These are phyloP conservation scores for Melanotaenia trifasciata DNA, from an alignment of 2,797 vertebrate species.

Conservation along the genomic window DNA sequence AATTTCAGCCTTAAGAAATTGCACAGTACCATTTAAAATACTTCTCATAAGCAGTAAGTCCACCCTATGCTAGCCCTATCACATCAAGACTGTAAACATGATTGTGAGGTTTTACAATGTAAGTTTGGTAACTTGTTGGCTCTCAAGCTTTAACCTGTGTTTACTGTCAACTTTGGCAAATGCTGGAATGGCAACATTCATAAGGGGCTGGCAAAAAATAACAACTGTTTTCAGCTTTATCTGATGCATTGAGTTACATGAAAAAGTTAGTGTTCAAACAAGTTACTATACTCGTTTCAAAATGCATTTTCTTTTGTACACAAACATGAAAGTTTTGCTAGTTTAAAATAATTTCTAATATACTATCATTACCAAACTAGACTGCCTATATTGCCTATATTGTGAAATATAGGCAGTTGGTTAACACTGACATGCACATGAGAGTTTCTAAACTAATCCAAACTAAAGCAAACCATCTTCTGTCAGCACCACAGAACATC, in stretches of 20 bases:
- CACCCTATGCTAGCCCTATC: too few species aligned
- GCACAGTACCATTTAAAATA: background rate
- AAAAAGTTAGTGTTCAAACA: background rate
- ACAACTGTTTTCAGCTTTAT: background rate
- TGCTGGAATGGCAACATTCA: conserved; percentile 20
- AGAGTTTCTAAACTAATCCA: conserved; percentile 10
- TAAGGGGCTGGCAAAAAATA: conserved; percentile 17
- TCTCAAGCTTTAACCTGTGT: conserved; percentile 13
- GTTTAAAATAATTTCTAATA: conserved; percentile 5
- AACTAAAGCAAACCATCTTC: background rate
- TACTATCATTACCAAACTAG: background rate
- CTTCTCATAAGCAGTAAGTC: background rate
- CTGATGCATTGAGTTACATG: background rate
- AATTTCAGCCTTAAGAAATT: background rate
- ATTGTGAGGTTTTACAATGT: background rate
- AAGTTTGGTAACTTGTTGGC: background rate
- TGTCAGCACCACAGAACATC: background rate
- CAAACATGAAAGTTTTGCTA: background rate
- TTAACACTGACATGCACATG: background rate
- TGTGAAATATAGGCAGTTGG: background rate
- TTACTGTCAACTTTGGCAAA: conserved; percentile 21
- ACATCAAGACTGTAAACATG: background rate
- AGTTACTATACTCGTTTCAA: background rate
- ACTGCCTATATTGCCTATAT: background rate
- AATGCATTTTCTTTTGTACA: background rate